phyloP scores from a whole-genome alignment of 1,140 invertebrate genomes.

The Neodiprion virginianus region DNA sequence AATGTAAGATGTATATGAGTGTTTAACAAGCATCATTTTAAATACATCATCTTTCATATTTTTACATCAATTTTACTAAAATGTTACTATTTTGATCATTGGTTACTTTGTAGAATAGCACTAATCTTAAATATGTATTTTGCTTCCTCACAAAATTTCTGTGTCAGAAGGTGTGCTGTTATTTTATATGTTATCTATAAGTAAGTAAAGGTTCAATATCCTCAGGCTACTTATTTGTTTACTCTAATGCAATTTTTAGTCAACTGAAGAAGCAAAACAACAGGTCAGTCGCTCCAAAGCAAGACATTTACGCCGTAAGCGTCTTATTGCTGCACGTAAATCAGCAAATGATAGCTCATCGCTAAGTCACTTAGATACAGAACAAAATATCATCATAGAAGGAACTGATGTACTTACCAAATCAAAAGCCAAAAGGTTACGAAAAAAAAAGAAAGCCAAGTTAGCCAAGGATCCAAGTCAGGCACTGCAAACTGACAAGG shows the following conservation, averaged over 20 bases:
- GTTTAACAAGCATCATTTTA: too few species aligned
- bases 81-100: too few species aligned
- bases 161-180: slow-evolving; percentile 18
- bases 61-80: too few species aligned
- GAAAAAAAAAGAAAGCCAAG: slow-evolving; percentile 25
- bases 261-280: slow-evolving; percentile 20
- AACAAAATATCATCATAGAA: slow-evolving; percentile 9
- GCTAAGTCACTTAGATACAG: neutral
- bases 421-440: slow-evolving; percentile 33
- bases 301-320: slow-evolving; percentile 49
- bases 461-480: neutral
- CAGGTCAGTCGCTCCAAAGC: slow-evolving; percentile 46
- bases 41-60: too few species aligned
- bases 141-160: slow-evolving; percentile 18
- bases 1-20: too few species aligned
- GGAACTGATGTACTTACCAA: slow-evolving; percentile 30
- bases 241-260: slow-evolving; percentile 23
- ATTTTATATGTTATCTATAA: slow-evolving; percentile 11
- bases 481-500: neutral
- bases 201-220: neutral
- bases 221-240: neutral
- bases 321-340: slow-evolving; percentile 44
- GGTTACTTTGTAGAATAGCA: neutral
- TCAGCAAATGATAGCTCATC: slow-evolving; percentile 23
- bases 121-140: neutral